These are phyloP conservation scores for Nysson spinosus DNA, from an alignment of 2,888 invertebrate genomes.

Conservation along the genomic window DNA sequence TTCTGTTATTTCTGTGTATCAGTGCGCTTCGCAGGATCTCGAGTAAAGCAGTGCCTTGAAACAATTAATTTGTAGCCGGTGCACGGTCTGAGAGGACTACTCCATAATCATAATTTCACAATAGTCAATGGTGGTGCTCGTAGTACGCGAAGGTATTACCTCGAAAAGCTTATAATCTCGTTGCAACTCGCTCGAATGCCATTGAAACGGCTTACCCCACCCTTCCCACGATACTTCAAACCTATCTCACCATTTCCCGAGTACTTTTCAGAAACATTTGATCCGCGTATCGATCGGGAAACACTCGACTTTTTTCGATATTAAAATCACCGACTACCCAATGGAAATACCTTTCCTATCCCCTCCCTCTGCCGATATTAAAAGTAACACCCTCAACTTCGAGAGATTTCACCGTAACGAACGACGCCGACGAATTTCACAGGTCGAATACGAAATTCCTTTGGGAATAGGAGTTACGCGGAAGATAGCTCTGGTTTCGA, in stretches of 20 bases:
- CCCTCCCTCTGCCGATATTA: not conserved
- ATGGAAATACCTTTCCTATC: not conserved
- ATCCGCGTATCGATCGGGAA: not conserved
- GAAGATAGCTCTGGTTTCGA: not conserved
- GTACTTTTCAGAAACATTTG: not conserved
- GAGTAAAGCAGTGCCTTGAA: no score
- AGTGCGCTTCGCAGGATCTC: no score
- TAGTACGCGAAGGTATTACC: no score
- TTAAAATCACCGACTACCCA: constrained; percentile 7
- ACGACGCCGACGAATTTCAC: not conserved
- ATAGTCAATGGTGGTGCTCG: no score
- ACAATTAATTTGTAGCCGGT: no score
- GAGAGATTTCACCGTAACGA: not conserved
- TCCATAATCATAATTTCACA: no score
- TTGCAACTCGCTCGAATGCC: not conserved
- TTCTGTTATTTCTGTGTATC: no score
- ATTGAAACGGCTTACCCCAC: no score
- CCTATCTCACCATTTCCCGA: not conserved
- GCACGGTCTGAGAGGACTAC: no score
- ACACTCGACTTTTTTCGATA: constrained; percentile 1
- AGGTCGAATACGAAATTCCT: not conserved
- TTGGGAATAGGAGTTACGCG: constrained; percentile 25
- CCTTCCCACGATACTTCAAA: no score
- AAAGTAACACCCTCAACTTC: not conserved
- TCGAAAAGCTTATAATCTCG: not conserved